These are phyloP conservation scores for Serripes groenlandicus DNA, from an alignment of 2,888 invertebrate genomes.

Conservation along the genomic window DNA sequence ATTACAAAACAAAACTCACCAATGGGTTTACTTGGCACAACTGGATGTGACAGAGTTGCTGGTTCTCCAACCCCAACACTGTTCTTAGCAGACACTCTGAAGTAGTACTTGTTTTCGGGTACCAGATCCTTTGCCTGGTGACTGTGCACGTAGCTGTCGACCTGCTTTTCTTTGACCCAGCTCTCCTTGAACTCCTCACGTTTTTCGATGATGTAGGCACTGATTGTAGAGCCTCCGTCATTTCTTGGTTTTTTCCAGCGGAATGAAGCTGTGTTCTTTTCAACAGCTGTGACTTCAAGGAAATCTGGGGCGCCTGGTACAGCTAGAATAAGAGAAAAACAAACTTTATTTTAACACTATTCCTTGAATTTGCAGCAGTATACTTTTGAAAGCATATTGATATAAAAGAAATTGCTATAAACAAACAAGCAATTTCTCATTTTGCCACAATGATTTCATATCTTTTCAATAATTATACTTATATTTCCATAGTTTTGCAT, in stretches of 20 bases:
- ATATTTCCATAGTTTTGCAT: neutral
- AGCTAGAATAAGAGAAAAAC: too few relatives aligned
- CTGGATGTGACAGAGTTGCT: slow-evolving; percentile 73
- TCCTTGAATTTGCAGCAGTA: neutral
- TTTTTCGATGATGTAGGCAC: slow-evolving; percentile 79
- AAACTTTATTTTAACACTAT: neutral
- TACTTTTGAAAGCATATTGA: neutral
- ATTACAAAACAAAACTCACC: slow-evolving; percentile 89
- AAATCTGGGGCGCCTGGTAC: slow-evolving; percentile 78
- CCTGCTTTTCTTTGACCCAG: slow-evolving; percentile 73
- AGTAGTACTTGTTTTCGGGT: slow-evolving; percentile 84
- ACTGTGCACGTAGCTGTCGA: slow-evolving; percentile 68
- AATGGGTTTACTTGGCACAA: slow-evolving; percentile 79
- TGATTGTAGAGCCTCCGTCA: slow-evolving; percentile 81
- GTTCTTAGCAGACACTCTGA: slow-evolving; percentile 85
- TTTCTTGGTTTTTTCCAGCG: slow-evolving; percentile 85
- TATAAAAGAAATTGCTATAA: neutral
- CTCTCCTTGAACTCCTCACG: slow-evolving; percentile 73
- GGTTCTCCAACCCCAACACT: slow-evolving; percentile 77
- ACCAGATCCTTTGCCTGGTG: slow-evolving; percentile 74
- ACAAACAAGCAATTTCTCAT: neutral
- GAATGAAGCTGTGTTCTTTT: slow-evolving; percentile 76
- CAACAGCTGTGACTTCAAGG: slow-evolving; percentile 73
- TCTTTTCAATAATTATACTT: neutral
- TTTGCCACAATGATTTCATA: neutral